A percentile compares a stretch with the other conserved stretches of the same genome.
Conservation (phyloP, 2,888 invertebrate species). For the Cosmopolites sordidus region DNA sequence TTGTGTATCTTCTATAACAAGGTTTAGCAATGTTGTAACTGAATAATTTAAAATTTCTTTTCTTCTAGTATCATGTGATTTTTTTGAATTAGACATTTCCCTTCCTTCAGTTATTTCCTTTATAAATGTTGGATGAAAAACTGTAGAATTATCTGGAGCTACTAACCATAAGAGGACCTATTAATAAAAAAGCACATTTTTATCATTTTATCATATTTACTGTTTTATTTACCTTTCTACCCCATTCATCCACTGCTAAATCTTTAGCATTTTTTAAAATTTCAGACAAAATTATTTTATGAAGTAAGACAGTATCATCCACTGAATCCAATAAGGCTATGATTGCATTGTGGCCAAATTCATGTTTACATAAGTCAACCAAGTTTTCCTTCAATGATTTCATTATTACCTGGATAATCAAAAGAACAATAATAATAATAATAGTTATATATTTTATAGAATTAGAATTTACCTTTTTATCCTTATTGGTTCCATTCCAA, state of each 20-base stretch:
- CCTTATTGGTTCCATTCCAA: slow-evolving; percentile 81
- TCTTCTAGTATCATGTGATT: slow-evolving; percentile 61
- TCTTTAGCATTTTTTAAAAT: slow-evolving; percentile 63
- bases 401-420: slow-evolving; percentile 63
- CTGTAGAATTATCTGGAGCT: slow-evolving; percentile 71
- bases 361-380: slow-evolving; percentile 74
- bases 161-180: slow-evolving; percentile 78
- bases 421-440: slow-evolving; percentile 12
- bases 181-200: slow-evolving; percentile 32
- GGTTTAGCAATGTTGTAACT: slow-evolving; percentile 35
- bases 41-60: slow-evolving; percentile 61
- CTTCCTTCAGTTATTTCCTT: slow-evolving; percentile 72
- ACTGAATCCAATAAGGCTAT: slow-evolving; percentile 81
- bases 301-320: slow-evolving; percentile 88
- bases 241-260: slow-evolving; percentile 73
- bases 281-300: slow-evolving; percentile 73
- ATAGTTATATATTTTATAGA: background rate
- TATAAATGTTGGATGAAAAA: slow-evolving; percentile 79
- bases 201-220: too few species aligned
- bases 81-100: slow-evolving; percentile 67
- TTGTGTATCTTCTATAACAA: slow-evolving; percentile 52
- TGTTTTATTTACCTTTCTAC: slow-evolving; percentile 63
- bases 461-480: slow-evolving; percentile 66
- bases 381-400: slow-evolving; percentile 85
- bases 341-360: slow-evolving; percentile 80